These are phyloP conservation scores for Anseranas semipalmata DNA, from an alignment of 2,113 vertebrate genomes.

Conservation along the genomic window DNA sequence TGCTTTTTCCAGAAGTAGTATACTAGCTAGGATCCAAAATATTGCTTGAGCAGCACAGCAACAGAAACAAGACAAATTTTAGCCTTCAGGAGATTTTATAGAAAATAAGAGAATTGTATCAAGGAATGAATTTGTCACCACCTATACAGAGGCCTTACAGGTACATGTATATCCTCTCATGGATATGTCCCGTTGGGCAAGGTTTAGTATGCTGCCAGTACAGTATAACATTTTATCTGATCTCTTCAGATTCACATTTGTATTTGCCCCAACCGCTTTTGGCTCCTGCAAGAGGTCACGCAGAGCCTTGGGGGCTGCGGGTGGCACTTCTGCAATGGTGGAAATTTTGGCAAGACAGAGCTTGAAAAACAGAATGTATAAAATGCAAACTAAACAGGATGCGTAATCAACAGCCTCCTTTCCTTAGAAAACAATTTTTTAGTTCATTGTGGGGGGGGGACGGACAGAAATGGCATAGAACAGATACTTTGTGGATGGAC, in stretches of 20 bases:
- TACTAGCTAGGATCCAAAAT: not conserved
- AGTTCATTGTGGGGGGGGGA: not conserved
- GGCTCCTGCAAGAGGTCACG: not conserved
- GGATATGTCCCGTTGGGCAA: not conserved
- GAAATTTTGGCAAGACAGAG: not conserved
- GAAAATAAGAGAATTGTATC: not conserved
- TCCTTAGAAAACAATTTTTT: not conserved
- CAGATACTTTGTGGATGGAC: not conserved
- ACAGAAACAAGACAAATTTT: not conserved
- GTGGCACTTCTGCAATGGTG: not conserved
- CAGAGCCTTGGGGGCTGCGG: not conserved
- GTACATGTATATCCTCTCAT: too few relatives aligned
- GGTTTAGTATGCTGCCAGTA: not conserved
- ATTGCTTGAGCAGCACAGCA: not conserved
- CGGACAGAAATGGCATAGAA: not conserved
- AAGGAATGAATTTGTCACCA: not conserved
- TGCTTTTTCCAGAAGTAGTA: not conserved
- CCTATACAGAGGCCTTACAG: not conserved
- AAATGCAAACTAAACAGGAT: not conserved
- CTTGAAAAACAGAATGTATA: not conserved
- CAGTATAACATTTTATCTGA: not conserved
- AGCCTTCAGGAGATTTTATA: not conserved
- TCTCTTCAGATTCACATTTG: not conserved
- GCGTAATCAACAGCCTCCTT: not conserved
- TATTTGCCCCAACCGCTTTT: not conserved